A percentile compares a stretch with the other conserved stretches of the same genome.
Conservation (phyloP, 2,113 vertebrate species). For the Eretmochelys imbricata region DNA sequence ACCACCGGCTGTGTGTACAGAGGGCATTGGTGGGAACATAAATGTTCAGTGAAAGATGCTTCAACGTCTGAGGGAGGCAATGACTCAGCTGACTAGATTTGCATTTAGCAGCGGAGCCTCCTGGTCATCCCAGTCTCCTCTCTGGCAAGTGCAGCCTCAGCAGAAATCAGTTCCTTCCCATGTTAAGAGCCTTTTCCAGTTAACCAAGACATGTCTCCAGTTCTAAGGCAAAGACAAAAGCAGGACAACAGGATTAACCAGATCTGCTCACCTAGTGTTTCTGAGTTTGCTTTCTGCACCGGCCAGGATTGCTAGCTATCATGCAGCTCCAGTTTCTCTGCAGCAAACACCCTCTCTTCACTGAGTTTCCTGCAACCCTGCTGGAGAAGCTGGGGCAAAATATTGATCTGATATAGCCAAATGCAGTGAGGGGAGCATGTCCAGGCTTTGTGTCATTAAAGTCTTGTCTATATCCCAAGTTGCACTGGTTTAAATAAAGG, state of each 20-base stretch:
- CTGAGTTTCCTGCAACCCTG: not conserved
- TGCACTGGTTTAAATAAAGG: not conserved
- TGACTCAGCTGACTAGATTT: not conserved
- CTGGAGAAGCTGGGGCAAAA: not conserved
- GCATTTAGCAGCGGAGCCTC: rapidly evolving
- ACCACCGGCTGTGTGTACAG: rapidly evolving
- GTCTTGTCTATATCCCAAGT: not conserved
- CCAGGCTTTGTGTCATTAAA: not conserved
- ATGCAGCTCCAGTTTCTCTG: not conserved
- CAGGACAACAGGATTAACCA: rapidly evolving
- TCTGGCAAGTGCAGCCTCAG: rapidly evolving
- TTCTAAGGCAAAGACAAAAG: conserved; percentile 50
- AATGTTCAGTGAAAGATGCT: rapidly evolving
- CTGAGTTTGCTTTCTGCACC: not conserved
- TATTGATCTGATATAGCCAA: not conserved
- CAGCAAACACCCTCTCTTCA: too few species aligned
- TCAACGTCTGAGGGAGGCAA: not conserved
- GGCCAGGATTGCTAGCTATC: not conserved
- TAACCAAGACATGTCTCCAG: conserved; percentile 79
- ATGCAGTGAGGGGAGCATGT: not conserved
- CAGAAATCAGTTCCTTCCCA: rapidly evolving
- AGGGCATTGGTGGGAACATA: not conserved
- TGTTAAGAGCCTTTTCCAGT: conserved; percentile 77
- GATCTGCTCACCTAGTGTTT: not conserved
- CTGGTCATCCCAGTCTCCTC: not conserved